Evolutionary conservation across 2,113 vertebrate genomes (phyloP), one percentile per base, ranked within the genome.

Genomic region (Guaruba guarouba): DNA sequence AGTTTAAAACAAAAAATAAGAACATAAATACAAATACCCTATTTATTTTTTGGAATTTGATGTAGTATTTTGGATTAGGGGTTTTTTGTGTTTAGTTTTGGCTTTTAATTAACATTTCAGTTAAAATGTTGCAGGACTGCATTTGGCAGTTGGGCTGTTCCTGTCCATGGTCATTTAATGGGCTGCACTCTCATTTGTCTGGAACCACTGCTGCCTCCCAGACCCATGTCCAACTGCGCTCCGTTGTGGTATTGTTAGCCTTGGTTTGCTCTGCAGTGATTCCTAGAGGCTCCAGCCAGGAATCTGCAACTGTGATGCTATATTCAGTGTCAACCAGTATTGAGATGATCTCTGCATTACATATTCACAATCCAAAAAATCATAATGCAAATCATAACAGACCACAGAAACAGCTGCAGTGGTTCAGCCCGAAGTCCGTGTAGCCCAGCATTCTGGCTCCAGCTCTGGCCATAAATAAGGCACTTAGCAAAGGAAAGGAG

Each of bases 211-310:
- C 33, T 80, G 80, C 55, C 86, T 93, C 66, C 52, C 78, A 69
- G 35, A 12, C 33, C 68, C 17, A 10, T 39, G 49, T 55, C 88
- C 18, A 2, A 2, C 82, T 51, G 80, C 33, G 3, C n/a, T 90
- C 39, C 5, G 0, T 29, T 92, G 88, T 86, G 75, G 82, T 66
- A 3, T 49, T 93, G 39, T 88, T 70, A 35, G 41, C 94, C 78
- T 86, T 94, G 11, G 81, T 93, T 81, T 93, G 43, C 77, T 88
- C 74, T 96, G 86, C 77, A 89, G 88, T 63, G 69, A 37, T 91
- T 93, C 83, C 43, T 41, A 28, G 46, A 78, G 80, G 77, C 86
- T 93, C 17, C 61, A 93, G 55, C 39, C 64, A 67, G 66, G 83
- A 67, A 61, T 51, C 57, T 71, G 61, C 17, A 39, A 67, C 41